Conservation (phyloP, 2,888 invertebrate genomes). For the Sarcophaga rosellei region DNA sequence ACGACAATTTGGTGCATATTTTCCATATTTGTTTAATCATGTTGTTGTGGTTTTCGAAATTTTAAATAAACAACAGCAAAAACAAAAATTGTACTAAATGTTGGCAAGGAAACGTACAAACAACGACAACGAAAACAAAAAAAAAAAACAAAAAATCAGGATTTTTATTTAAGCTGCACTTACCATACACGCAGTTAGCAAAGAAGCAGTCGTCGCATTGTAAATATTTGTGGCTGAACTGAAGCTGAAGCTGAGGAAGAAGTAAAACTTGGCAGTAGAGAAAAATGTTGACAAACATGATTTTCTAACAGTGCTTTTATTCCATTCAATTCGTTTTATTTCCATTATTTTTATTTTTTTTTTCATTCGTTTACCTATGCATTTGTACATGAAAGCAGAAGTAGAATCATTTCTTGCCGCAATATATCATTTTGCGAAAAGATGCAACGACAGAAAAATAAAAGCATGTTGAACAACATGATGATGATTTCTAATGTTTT, state of each 20-base stretch:
- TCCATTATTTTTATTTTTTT: neutral
- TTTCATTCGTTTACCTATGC: neutral
- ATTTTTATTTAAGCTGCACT: conserved; percentile 16
- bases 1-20: conserved; percentile 35
- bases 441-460: conserved; percentile 37
- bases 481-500: conserved; percentile 61
- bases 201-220: neutral
- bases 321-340: too few species aligned
- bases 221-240: too few species aligned
- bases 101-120: neutral
- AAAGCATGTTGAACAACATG: conserved; percentile 60
- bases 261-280: conserved; percentile 43
- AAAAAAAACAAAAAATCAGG: conserved; percentile 22
- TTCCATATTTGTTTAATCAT: conserved; percentile 45
- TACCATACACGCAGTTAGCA: neutral
- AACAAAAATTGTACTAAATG: neutral
- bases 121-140: neutral
- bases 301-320: conserved; percentile 55
- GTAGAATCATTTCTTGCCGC: neutral
- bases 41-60: conserved; percentile 26
- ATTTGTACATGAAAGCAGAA: neutral
- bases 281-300: conserved; percentile 64
- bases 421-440: neutral
- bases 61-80: conserved; percentile 33
- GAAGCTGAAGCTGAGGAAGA: neutral